These are phyloP conservation scores for Pristionchus pacificus DNA, from an alignment of 1,140 invertebrate species.

Conservation along the genomic window DNA sequence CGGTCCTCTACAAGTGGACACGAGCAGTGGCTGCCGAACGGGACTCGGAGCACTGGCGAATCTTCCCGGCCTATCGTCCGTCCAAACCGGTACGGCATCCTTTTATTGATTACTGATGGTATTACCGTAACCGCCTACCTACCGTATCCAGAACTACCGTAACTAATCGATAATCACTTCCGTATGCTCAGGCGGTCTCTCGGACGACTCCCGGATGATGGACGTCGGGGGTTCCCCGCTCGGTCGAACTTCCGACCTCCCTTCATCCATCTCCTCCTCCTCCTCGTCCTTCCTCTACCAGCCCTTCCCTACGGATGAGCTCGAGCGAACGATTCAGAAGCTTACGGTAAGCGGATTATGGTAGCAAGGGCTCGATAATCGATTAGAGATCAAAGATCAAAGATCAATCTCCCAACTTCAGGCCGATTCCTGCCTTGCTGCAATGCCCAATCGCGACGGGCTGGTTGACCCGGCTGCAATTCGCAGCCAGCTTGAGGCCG, in stretches of 20 bases:
- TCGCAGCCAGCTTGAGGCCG: neutral
- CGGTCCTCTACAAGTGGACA: no score
- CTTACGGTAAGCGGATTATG: conserved; percentile 13
- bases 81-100: no score
- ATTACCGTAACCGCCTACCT: no score
- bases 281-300: conserved; percentile 1
- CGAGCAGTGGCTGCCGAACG: no score
- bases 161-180: no score
- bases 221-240: neutral
- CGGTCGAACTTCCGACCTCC: conserved; percentile 19
- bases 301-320: neutral
- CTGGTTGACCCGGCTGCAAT: conserved; percentile 20
- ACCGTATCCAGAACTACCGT: no score
- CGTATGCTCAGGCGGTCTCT: no score
- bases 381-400: neutral
- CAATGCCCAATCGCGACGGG: conserved; percentile 21
- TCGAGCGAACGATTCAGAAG: conserved; percentile 10
- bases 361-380: neutral
- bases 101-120: no score
- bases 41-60: no score
- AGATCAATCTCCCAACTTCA: neutral
- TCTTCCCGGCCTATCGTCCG: no score
- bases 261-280: conserved; percentile 23
- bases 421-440: conserved; percentile 10
- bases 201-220: no score